Evolutionary conservation across 2,888 invertebrate species (phyloP), one percentile per base, ranked within the genome.

Genomic region (Andricus quercusramuli): DNA sequence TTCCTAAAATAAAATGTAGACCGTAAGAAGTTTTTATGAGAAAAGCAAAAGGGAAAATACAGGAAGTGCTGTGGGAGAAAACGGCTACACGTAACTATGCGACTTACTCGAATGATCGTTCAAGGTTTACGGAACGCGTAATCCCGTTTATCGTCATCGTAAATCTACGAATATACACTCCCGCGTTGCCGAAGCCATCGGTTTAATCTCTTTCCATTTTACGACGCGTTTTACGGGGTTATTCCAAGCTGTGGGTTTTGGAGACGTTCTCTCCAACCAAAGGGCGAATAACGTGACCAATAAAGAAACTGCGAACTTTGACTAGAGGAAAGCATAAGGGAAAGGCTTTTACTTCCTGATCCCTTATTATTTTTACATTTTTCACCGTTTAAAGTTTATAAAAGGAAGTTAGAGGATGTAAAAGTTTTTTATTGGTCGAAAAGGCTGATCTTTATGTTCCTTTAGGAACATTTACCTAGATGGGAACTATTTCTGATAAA

Each of bases 111-210:
- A 89, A 89, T 89, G 90, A 89, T 90, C 90, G 90, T 90, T 89
- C 89, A 88, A 89, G 89, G 88, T 91, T 91, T 90, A 91, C 89
- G 89, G 88, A 86, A 89, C 89, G 88, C 89, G 89, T 90, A 90
- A 90, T 90, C 89, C 88, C 89, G 89, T 92, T 92, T 91, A 91
- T 91, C 90, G 91, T 87, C 88, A 89, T 91, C 91, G 90, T 92
- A 91, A 91, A 92, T 92, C 89, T 89, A 87, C 80, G 88, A 88
- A 90, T 91, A 89, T 89, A 89, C 86, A 87, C 87, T 87, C 87
- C 83, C 80, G 82, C 84, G 83, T 83, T 86, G 86, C 83, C 85
- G 84, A 79, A 47, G 83, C 64, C 76, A 78, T 78, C 64, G 89
- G 88, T 91, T 91, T 91, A 90, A 91, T 91, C 90, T 87, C 89